Base-by-base conservation (phyloP, 1,140 invertebrate species). In the Pseudomyrmex sp. region DNA sequence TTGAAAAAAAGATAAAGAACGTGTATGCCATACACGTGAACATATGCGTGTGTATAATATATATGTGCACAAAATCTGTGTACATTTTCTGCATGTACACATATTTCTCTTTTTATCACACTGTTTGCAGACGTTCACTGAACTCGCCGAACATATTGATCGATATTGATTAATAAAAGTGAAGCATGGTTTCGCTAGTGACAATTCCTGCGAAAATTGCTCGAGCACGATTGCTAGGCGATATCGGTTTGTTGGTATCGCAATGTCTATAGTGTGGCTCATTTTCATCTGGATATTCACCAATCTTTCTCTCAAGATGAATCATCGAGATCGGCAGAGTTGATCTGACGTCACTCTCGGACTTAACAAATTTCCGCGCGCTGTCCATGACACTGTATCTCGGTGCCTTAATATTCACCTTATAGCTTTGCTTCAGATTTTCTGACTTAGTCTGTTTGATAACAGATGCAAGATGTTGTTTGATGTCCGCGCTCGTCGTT, bases 361-460 rank as follows among this genome's bases (percentile, higher is more conserved):
- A 94, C 10, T 92, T 92, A 1, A 88, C 90, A 9, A 91, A 85
- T 68, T 92, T 94, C 9, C 73, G 92, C 0, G 85, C 35, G 0
- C 79, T 79, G 0, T 90, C 86, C 0, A 69, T 46, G 13, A 52
- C 18, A 18, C 35, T 35, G 35, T 89, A 77, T 7, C 46, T 15
- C 2, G 76, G 48, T 13, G 62, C n/a, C 2, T 82, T 61, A 1
- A 48, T 1, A 5, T 79, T 48, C 20, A 77, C 80, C 7, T 68
- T 63, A 12, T 83, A 86, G 2, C 87, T 90, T 0, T 88, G 76
- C 58, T 88, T 80, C 7, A 91, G 73, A n/a, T 90, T 92, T 48
- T 94, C 94, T 0, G 93, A 94, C 50, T 93, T 94, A 0, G 93
- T 94, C 35, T 93, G 90, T 0, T 93, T 85, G 12, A 94, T 92